phyloP scores from a whole-genome alignment of 2,797 vertebrate species.

The Sphenopsis melanotis region DNA sequence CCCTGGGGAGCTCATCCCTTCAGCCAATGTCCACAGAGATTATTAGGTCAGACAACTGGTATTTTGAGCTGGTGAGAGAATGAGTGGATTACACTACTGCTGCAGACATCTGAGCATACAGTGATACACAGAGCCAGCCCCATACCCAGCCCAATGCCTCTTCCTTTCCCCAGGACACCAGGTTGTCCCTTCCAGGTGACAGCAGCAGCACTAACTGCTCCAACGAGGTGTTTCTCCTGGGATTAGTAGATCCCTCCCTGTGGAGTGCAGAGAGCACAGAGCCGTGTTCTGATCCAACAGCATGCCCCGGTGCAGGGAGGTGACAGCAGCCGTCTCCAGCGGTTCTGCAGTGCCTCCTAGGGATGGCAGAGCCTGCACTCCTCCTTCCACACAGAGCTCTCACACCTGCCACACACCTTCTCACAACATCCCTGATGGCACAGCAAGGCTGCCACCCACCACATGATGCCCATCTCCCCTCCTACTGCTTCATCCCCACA shows the following conservation, averaged over 20 bases:
- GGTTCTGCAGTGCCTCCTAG: background rate
- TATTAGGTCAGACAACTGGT: constrained; percentile 14
- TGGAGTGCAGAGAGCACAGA: background rate
- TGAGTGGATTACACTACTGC: background rate
- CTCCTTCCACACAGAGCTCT: background rate
- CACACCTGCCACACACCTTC: background rate
- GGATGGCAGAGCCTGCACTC: background rate
- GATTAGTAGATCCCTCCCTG: background rate
- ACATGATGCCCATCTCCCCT: background rate
- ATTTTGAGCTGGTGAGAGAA: constrained; percentile 3
- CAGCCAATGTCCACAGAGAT: background rate
- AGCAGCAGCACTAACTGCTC: background rate
- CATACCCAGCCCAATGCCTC: rapidly evolving
- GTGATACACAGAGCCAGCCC: rapidly evolving
- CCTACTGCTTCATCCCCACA: background rate
- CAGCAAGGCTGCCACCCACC: background rate
- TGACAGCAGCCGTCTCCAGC: background rate
- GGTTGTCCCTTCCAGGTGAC: background rate
- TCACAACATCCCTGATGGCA: background rate
- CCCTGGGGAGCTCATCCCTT: background rate
- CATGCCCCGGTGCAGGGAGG: rapidly evolving
- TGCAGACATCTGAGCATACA: background rate
- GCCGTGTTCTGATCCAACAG: rapidly evolving
- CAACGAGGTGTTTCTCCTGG: rapidly evolving
- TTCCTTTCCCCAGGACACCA: background rate